Base-by-base conservation (phyloP, 2,888 invertebrate genomes). In the Heliconius sara region DNA sequence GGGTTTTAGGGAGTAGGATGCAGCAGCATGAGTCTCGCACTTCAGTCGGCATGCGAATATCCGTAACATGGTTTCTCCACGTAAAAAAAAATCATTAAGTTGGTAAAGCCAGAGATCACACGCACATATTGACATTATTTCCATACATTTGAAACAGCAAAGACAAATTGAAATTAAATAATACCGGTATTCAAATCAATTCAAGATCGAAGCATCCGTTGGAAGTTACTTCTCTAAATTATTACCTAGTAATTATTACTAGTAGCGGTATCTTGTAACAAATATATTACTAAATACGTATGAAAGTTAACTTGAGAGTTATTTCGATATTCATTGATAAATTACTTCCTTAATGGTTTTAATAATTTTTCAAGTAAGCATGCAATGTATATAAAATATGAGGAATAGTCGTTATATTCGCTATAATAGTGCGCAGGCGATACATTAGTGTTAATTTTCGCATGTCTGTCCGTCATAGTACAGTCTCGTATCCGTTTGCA, bases 371-470 rank as follows among this genome's bases (percentile, higher is more conserved):
- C 0, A 19, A 66, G 52, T 2, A 47, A 76, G 47, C 3, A 2
- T 22, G 80, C 34, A 79, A 75, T 79, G 79, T 52, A 72, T 66
- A 6, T 1, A 1, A 3, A 77, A 16, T 25, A 25, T 25, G 1
- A 12, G 1, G n/a, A 2, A 52, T 27, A 39, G 3, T 12, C 43
- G 12, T 10, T 22, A 0, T 39, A 34, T 43, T 57, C 30, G 16
- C 3, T 34, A 30, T 76, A n/a, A 30, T 70, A 67, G 71, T 82
- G 68, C 60, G n/a, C 6, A 47, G 77, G 68, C 73, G 68, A 81
- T 82, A 73, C 82, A 82, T 82, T 82, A 82, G 82, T 81, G 77
- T 82, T 79, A 82, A 73, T 82, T 82, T 82, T 82, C 82, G 79
- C 71, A 75, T 71, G 72, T 75, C 82, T 80, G 75, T 80, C 81